Conservation (phyloP, 1,140 invertebrate species). For the Drosophila ercepeae region DNA sequence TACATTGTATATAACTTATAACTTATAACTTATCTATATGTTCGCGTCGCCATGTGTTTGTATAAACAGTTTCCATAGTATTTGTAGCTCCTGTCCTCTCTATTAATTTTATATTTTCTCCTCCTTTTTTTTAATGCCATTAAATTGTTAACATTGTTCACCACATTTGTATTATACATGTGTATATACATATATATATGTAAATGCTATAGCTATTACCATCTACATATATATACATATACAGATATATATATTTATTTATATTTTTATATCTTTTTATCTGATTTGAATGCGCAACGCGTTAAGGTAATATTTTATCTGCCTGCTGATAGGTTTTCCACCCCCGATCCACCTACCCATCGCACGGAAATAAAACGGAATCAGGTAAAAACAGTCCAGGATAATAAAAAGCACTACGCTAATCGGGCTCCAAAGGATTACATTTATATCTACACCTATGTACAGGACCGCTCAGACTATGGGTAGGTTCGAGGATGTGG, state of each 20-base stretch:
- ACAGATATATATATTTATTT: no score
- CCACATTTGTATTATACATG: slow-evolving; percentile 51
- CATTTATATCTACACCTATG: slow-evolving; percentile 58
- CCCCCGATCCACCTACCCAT: slow-evolving; percentile 31
- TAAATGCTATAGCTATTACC: slow-evolving; percentile 46
- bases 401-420: slow-evolving; percentile 41
- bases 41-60: slow-evolving; percentile 45
- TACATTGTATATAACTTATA: slow-evolving; percentile 66
- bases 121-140: slow-evolving; percentile 70
- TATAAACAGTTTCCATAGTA: slow-evolving; percentile 70
- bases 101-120: slow-evolving; percentile 32
- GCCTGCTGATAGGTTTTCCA: slow-evolving; percentile 60
- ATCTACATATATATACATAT: slow-evolving; percentile 44
- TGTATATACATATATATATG: slow-evolving; percentile 50
- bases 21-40: slow-evolving; percentile 51
- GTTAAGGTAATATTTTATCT: slow-evolving; percentile 80
- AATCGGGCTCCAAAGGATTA: slow-evolving; percentile 4
- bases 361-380: slow-evolving; percentile 4
- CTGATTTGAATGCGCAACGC: slow-evolving; percentile 70
- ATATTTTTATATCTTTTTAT: slow-evolving; percentile 3
- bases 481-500: slow-evolving; percentile 30
- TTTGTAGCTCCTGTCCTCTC: slow-evolving; percentile 35
- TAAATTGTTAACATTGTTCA: slow-evolving; percentile 82
- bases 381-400: slow-evolving; percentile 6
- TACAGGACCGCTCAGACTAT: slow-evolving; percentile 56